A percentile compares a stretch with the other conserved stretches of the same genome.
Conservation (phyloP, 2,888 invertebrate species). For the Laothoe populi region DNA sequence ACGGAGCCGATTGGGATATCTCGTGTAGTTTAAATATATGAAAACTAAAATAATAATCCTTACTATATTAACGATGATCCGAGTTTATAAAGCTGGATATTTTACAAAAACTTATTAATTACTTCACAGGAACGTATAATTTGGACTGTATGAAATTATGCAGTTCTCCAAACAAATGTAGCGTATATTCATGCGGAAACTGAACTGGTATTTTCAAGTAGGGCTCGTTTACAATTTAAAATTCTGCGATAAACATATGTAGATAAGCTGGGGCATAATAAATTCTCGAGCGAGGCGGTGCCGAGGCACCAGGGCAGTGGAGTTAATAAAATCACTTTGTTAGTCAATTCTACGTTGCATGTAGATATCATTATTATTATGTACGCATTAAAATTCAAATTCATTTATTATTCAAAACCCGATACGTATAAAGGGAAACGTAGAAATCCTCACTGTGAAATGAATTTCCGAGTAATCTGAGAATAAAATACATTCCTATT, state of each 20-base stretch:
- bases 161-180: constrained; percentile 47
- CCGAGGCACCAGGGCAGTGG: constrained; percentile 47
- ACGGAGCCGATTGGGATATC: no score
- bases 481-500: neutral
- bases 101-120: neutral
- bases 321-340: constrained; percentile 72
- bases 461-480: neutral
- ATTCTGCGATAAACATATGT: constrained; percentile 78
- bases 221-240: constrained; percentile 80
- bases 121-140: constrained; percentile 8
- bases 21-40: no score
- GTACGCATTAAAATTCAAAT: constrained; percentile 31
- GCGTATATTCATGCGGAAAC: constrained; percentile 56
- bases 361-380: constrained; percentile 35
- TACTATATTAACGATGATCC: no score
- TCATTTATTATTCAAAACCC: constrained; percentile 31
- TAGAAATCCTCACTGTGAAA: neutral
- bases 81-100: no score
- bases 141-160: constrained; percentile 38
- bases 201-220: constrained; percentile 61
- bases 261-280: constrained; percentile 72
- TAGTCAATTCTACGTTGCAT: constrained; percentile 51
- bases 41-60: no score
- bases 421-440: constrained; percentile 1
- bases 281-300: constrained; percentile 61